Conservation (phyloP, 2,797 vertebrate genomes). For the Cossypha caffra region DNA sequence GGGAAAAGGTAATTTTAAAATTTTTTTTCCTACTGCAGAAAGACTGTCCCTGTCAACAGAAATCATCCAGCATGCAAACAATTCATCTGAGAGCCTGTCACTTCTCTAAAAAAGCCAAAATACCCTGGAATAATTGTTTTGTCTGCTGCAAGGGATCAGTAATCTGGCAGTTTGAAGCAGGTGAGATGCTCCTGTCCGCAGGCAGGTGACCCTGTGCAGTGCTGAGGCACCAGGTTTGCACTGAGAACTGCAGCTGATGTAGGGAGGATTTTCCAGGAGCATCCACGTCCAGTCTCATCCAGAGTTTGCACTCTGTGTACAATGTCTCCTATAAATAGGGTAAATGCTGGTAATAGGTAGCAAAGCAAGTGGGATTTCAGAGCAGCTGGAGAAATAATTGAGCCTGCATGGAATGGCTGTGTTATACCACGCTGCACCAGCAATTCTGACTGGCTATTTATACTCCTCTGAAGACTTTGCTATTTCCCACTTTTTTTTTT, state of each 20-base stretch:
- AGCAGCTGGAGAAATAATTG: neutral
- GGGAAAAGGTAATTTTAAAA: neutral
- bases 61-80: neutral
- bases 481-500: neutral
- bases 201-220: neutral
- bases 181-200: neutral
- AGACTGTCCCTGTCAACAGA: neutral
- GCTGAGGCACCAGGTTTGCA: neutral
- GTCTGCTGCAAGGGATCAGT: neutral
- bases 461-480: neutral
- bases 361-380: neutral
- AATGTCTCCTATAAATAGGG: neutral
- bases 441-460: neutral
- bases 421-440: neutral
- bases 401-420: neutral
- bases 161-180: neutral
- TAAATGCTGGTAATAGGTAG: neutral
- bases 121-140: neutral
- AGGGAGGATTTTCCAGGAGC: neutral
- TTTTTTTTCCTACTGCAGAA: neutral
- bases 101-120: neutral
- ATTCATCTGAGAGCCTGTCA: neutral
- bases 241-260: fast-evolving
- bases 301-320: neutral
- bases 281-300: neutral